Evolutionary conservation across 2,113 vertebrate genomes (phyloP).

Genomic region (Melanerpes formicivorus): DNA sequence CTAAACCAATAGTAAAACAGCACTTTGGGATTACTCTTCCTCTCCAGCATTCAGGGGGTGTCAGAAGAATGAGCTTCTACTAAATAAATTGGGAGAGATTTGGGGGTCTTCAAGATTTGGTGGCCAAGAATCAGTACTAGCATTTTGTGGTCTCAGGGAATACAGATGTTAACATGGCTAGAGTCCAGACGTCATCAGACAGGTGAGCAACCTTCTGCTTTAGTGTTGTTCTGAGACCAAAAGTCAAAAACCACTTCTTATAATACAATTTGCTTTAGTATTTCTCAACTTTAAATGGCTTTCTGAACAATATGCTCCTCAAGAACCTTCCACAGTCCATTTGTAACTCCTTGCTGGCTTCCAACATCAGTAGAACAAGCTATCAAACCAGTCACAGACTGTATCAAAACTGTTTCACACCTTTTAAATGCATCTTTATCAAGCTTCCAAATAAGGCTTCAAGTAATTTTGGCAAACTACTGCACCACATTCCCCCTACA

Average conservation of each 20-base stretch:
- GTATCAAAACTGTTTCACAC: not conserved
- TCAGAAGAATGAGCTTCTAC: not conserved
- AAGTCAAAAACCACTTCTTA: not conserved
- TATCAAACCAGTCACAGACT: not conserved
- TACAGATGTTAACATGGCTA: rapidly evolving
- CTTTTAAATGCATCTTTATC: not conserved
- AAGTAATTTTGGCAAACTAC: not conserved
- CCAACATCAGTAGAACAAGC: not conserved
- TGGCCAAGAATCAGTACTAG: not conserved
- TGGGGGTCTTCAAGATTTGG: not conserved
- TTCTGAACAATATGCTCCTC: not conserved
- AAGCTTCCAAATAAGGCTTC: not conserved
- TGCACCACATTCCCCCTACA: not conserved
- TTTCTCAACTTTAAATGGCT: not conserved
- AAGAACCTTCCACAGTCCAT: not conserved
- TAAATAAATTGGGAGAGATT: not conserved
- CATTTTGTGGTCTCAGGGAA: not conserved
- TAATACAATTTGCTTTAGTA: not conserved
- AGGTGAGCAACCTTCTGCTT: not conserved
- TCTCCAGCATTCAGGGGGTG: not conserved
- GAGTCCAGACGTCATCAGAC: not conserved
- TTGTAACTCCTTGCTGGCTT: not conserved
- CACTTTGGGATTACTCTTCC: not conserved
- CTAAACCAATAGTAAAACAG: not conserved
- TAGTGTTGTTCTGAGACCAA: not conserved